Conservation (phyloP, 2,888 invertebrate species). For the Drosophila subquinaria region DNA sequence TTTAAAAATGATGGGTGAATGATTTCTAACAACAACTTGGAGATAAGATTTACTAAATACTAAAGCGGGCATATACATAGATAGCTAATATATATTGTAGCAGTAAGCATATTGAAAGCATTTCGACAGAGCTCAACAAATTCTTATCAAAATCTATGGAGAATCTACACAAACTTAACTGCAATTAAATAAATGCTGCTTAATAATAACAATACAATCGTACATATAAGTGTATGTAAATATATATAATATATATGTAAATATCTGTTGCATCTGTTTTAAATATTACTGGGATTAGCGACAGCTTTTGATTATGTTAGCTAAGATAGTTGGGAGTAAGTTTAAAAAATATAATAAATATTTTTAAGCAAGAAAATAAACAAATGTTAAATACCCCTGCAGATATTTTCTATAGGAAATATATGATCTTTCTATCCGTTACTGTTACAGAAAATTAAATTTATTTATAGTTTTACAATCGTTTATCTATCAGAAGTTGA, state of each 20-base stretch:
- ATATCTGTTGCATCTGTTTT: slow-evolving; percentile 23
- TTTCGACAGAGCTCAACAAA: slow-evolving; percentile 39
- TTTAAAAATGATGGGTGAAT: slow-evolving; percentile 3
- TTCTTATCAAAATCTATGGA: slow-evolving; percentile 40
- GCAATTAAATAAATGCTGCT: slow-evolving; percentile 47
- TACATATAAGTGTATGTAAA: slow-evolving; percentile 17
- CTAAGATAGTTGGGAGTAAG: neutral
- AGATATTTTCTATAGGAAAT: too few species aligned
- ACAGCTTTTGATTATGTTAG: slow-evolving; percentile 5
- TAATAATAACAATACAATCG: slow-evolving; percentile 31
- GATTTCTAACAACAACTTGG: slow-evolving; percentile 40
- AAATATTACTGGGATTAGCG: slow-evolving; percentile 16
- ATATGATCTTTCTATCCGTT: too few species aligned
- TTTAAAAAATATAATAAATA: neutral
- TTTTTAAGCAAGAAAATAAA: neutral
- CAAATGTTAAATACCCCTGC: slow-evolving; percentile 2
- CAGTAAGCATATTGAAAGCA: slow-evolving; percentile 56
- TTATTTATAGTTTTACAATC: too few species aligned
- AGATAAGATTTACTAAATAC: slow-evolving; percentile 17
- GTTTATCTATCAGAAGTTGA: too few species aligned
- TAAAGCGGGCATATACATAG: slow-evolving; percentile 41
- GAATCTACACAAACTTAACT: slow-evolving; percentile 73
- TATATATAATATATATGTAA: slow-evolving; percentile 24
- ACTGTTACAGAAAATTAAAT: too few species aligned
- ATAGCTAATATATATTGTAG: slow-evolving; percentile 17